Base-by-base conservation (phyloP, 2,888 invertebrate species). In the Crepidodera aurea region DNA sequence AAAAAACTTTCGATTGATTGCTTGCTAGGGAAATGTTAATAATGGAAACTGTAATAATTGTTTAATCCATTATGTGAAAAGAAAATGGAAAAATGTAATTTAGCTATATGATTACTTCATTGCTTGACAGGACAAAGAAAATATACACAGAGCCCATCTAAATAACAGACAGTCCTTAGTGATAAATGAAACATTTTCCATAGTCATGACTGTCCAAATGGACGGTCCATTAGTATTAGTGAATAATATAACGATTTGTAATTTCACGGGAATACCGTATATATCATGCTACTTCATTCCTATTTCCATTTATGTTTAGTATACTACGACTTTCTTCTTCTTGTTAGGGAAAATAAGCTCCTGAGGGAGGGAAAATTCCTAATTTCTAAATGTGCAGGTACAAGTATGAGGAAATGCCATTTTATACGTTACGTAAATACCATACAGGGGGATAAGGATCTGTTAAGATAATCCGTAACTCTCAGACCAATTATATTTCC, bases 191-290 rank as follows among this genome's bases (percentile, higher is more conserved):
- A 63, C 42, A 59, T 59, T 39, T 44, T 51, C 16, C 56, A 22
- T 25, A 55, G 61, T 51, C 32, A 25, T 25, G 50, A 42, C 40
- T 12, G 40, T 48, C 40, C 39, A 54, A 63, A 63, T 63, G 59
- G 59, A 51, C 54, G 55, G 55, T 63, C 63, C 63, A 63, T 59
- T 59, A 59, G 59, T 54, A 59, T 27, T 32, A 19, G 42, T 63
- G 63, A 63, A 63, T 63, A 63, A 63, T 63, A 59, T 37, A 63
- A 44, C 63, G 37, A 63, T 59, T 63, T 59, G 63, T 59, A 63
- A 59, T 63, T 59, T 44, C 63, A 44, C 37, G 59, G 63, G 63
- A 59, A 63, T 63, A 59, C 40, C 27, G 39, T 48, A 12, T 13
- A 48, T 10, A 27, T 27, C 15, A 13, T 27, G 48, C 13, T 10